Evolutionary conservation across 2,888 invertebrate species (phyloP).

Genomic region (Dolomedes plantarius): DNA sequence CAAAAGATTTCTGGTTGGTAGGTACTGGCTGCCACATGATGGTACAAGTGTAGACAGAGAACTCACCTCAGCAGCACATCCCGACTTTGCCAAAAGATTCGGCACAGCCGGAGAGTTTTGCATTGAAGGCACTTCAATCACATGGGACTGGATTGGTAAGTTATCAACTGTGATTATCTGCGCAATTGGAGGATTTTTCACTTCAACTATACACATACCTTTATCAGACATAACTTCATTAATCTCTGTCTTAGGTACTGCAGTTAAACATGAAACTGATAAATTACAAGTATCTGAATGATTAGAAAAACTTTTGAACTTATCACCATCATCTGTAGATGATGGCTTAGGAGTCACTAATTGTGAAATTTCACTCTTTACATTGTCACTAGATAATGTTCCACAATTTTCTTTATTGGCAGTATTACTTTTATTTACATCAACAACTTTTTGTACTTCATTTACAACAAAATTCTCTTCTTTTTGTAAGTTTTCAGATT

Average conservation of each 20-base stretch:
- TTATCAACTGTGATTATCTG: slow-evolving; percentile 70
- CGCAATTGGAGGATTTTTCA: slow-evolving; percentile 66
- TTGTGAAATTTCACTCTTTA: slow-evolving; percentile 38
- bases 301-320: slow-evolving; percentile 65
- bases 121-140: slow-evolving; percentile 72
- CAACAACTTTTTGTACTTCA: slow-evolving; percentile 66
- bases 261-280: slow-evolving; percentile 41
- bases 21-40: slow-evolving; percentile 42
- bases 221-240: slow-evolving; percentile 44
- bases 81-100: slow-evolving; percentile 51
- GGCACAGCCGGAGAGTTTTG: slow-evolving; percentile 61
- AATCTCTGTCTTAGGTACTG: slow-evolving; percentile 53
- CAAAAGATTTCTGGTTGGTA: slow-evolving; percentile 36
- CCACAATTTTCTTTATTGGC: slow-evolving; percentile 46
- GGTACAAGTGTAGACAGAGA: slow-evolving; percentile 54
- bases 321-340: slow-evolving; percentile 32
- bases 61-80: slow-evolving; percentile 43
- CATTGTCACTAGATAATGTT: slow-evolving; percentile 36
- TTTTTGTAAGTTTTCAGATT: slow-evolving; percentile 20
- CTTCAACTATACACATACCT: slow-evolving; percentile 43
- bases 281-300: slow-evolving; percentile 50
- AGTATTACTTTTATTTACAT: slow-evolving; percentile 67
- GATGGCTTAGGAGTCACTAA: slow-evolving; percentile 31
- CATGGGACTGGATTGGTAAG: slow-evolving; percentile 66
- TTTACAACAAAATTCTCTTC: slow-evolving; percentile 31